Percentiles rank a stretch among this genome's conserved stretches.
Conservation (phyloP, 2,113 vertebrate species). For the Macaca mulatta region DNA sequence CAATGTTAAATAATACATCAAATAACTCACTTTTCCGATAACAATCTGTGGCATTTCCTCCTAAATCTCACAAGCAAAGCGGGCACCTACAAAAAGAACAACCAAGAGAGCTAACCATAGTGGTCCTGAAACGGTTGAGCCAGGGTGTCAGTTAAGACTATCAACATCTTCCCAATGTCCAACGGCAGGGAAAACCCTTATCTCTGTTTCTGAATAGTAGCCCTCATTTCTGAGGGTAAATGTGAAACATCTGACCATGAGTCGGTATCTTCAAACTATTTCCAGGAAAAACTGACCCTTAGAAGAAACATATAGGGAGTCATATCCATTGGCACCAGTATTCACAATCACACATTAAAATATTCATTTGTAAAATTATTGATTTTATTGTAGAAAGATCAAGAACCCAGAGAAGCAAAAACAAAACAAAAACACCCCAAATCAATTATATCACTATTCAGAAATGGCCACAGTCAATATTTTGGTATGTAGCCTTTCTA, state of each 20-base stretch:
- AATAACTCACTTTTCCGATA: not conserved
- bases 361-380: not conserved
- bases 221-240: not conserved
- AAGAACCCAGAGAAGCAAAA: not conserved
- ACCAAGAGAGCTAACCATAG: not conserved
- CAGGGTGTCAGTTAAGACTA: not conserved
- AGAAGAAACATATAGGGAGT: not conserved
- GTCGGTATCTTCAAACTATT: not conserved
- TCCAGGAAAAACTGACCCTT: not conserved
- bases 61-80: not conserved
- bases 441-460: not conserved
- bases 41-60: not conserved
- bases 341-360: not conserved
- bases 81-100: not conserved
- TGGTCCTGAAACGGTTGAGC: not conserved
- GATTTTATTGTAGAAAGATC: not conserved
- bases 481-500: not conserved
- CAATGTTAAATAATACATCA: slow-evolving; percentile 7
- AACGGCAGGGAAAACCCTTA: not conserved
- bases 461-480: not conserved
- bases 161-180: not conserved
- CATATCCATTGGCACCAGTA: not conserved
- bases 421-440: not conserved
- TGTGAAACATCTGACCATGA: not conserved
- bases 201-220: not conserved